Evolutionary conservation across 2,888 invertebrate genomes (phyloP).

Genomic region (Brachypalpus laphriformis): DNA sequence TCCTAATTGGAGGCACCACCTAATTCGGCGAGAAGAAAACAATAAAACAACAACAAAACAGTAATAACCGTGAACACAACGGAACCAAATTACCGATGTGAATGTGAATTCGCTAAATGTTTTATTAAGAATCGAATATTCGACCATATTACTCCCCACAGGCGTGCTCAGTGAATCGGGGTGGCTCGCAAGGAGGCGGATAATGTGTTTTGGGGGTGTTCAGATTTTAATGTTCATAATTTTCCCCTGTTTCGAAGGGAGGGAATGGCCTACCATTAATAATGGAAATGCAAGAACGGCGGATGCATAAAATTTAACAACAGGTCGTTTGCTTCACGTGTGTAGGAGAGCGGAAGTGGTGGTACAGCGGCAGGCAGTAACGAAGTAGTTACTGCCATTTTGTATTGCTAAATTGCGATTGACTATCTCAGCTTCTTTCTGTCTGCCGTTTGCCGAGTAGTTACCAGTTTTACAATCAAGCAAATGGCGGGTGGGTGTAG

Average conservation of each 20-base stretch:
- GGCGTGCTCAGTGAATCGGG: background rate
- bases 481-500: conserved; percentile 14
- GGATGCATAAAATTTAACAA: conserved; percentile 70
- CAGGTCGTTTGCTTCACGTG: conserved; percentile 61
- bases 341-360: background rate
- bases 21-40: conserved; percentile 46
- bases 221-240: conserved; percentile 67
- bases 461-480: conserved; percentile 48
- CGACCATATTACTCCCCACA: conserved; percentile 15
- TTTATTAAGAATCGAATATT: conserved; percentile 70
- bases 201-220: conserved; percentile 11
- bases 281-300: conserved; percentile 50
- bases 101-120: conserved; percentile 62
- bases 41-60: conserved; percentile 61
- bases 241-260: background rate
- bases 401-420: conserved; percentile 67
- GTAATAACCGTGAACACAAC: conserved; percentile 51
- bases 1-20: conserved; percentile 41
- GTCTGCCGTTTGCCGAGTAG: background rate
- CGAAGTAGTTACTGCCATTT: conserved; percentile 44
- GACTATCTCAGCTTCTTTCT: conserved; percentile 60
- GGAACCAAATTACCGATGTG: conserved; percentile 63
- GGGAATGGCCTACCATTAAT: conserved; percentile 31
- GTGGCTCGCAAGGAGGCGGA: background rate
- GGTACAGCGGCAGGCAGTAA: background rate